phyloP scores from a whole-genome alignment of 2,113 vertebrate genomes.

The Epinephelus fuscoguttatus region DNA sequence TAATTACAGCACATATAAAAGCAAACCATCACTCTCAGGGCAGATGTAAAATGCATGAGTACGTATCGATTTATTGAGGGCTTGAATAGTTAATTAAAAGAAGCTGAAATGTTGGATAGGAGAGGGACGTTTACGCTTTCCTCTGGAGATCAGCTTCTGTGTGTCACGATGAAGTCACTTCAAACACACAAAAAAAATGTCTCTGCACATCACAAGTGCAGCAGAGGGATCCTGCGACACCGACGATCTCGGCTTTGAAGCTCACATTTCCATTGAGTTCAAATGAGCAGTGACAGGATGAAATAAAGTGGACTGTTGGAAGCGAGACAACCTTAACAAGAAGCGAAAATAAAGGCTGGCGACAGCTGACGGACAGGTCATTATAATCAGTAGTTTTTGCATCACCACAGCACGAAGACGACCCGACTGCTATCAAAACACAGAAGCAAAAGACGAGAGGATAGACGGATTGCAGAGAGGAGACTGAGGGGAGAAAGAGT shows the following conservation, averaged over 20 bases:
- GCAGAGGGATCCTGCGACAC: constrained; percentile 10
- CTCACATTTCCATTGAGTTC: constrained; percentile 34
- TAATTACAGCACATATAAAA: constrained; percentile 19
- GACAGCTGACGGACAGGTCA: constrained; percentile 3
- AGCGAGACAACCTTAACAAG: constrained; percentile 14
- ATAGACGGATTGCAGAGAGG: neutral
- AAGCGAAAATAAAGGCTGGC: constrained; percentile 11
- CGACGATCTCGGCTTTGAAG: constrained; percentile 48
- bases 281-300: constrained; percentile 36
- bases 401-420: neutral
- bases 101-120: neutral
- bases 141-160: constrained; percentile 29
- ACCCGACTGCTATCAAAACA: neutral
- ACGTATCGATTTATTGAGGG: constrained; percentile 6
- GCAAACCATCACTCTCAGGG: constrained; percentile 7
- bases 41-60: constrained; percentile 10
- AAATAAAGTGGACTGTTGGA: constrained; percentile 28
- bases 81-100: constrained; percentile 43
- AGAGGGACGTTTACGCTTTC: constrained; percentile 20
- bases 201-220: constrained; percentile 21
- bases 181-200: constrained; percentile 27
- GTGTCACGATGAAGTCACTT: constrained; percentile 46
- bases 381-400: neutral
- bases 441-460: neutral
- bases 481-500: constrained; percentile 42